Percentiles rank a stretch among this genome's conserved stretches.
Evolutionary conservation across 2,113 vertebrate species (phyloP).

Genomic region (Salvelinus fontinalis): DNA sequence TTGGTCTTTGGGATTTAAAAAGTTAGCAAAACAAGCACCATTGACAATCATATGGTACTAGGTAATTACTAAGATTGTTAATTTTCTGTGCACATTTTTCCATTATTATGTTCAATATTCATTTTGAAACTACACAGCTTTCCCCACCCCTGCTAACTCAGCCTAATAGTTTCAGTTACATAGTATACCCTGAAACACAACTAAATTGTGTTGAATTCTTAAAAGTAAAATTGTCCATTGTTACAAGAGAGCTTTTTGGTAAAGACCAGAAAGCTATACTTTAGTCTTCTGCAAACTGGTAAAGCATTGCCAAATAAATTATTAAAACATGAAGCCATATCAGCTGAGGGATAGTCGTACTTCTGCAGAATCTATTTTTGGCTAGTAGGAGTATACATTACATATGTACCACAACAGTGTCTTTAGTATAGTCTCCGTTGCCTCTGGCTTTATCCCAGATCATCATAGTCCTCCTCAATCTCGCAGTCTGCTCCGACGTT

Average conservation of each 20-base stretch:
- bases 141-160: background rate
- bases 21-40: too few species aligned
- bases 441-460: constrained; percentile 47
- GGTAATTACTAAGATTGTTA: background rate
- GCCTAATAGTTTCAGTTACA: background rate
- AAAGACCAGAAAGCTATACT: too few species aligned
- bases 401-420: background rate
- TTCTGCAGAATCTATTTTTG: too few species aligned
- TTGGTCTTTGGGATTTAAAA: too few species aligned
- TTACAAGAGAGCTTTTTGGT: too few species aligned
- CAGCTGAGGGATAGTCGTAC: too few species aligned
- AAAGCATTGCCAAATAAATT: background rate
- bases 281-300: background rate
- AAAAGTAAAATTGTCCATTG: too few species aligned
- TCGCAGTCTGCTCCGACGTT: constrained; percentile 46
- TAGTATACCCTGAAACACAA: background rate
- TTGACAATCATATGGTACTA: too few species aligned
- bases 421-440: background rate
- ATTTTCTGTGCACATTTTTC: background rate
- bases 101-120: background rate
- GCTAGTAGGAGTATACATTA: too few species aligned
- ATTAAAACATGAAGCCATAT: too few species aligned
- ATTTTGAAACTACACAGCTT: background rate
- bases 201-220: too few species aligned
- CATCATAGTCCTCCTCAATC: constrained; percentile 70